phyloP scores from a whole-genome alignment of 2,888 invertebrate species.

The Drosophila hamatofila region DNA sequence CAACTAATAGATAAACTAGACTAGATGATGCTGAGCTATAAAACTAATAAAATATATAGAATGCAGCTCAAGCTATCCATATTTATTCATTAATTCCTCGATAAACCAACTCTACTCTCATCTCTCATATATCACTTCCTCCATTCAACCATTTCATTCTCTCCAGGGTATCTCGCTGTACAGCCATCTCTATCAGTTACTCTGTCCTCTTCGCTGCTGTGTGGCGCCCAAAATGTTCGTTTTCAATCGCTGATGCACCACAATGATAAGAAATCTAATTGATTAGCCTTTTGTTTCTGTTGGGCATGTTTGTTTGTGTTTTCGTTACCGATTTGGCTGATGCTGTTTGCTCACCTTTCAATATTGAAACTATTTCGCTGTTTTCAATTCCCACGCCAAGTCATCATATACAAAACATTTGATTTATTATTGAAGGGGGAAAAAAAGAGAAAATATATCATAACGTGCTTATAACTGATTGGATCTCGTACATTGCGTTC shows the following conservation, averaged over 20 bases:
- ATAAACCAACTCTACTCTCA: neutral
- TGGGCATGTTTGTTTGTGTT: slow-evolving; percentile 6
- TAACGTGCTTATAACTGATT: slow-evolving; percentile 58
- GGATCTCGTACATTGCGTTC: slow-evolving; percentile 52
- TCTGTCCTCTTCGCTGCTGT: slow-evolving; percentile 7
- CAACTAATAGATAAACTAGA: neutral
- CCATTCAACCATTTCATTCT: neutral
- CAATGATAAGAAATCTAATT: slow-evolving; percentile 80
- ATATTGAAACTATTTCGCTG: slow-evolving; percentile 73
- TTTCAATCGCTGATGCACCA: slow-evolving; percentile 69
- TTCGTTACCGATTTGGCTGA: slow-evolving; percentile 26
- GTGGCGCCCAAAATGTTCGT: slow-evolving; percentile 51
- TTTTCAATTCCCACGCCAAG: slow-evolving; percentile 76
- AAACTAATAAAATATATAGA: neutral
- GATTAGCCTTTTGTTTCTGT: slow-evolving; percentile 73
- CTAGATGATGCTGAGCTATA: neutral
- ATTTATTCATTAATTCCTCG: neutral
- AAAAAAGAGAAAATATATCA: slow-evolving; percentile 66
- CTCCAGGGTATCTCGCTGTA: slow-evolving; percentile 24
- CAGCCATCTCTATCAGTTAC: slow-evolving; percentile 14
- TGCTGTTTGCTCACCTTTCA: slow-evolving; percentile 54
- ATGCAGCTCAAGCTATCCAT: neutral
- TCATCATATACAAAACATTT: slow-evolving; percentile 58
- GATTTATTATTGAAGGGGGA: slow-evolving; percentile 52
- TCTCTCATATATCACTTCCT: neutral